Base-by-base conservation (phyloP, 2,113 vertebrate species). In the Myotis lucifugus region DNA sequence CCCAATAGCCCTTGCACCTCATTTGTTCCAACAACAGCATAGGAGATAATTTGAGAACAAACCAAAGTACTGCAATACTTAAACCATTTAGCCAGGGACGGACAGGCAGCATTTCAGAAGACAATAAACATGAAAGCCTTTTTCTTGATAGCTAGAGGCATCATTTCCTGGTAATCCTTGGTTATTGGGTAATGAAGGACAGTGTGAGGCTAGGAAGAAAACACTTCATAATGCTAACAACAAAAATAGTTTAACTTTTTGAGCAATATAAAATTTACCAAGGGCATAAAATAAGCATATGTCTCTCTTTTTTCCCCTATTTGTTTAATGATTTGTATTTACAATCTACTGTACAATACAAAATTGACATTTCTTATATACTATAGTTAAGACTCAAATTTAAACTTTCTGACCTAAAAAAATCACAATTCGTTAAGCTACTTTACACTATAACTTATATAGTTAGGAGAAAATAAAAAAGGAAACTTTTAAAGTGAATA, bases 31-130 rank as follows among this genome's bases (percentile, higher is more conserved):
- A 93, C 61, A n/a, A 83, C 42, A 91, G 54, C 7, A 12, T 4
- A 74, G 77, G 56, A 85, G 95, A 93, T 93, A 54, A 95, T 93
- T 90, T 90, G 42, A 67, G 64, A 85, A 64, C n/a, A 87, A 76
- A 81, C n/a, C 8, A 70, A 72, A 76, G 34, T 42, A 67, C 27
- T 46, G 27, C 2, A 48, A 32, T 15, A 61, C 42, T 40, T 85
- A 93, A 69, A 61, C 89, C 40, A 27, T 74, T 87, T 76, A 82
- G n/a, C 14, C 21, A 83, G 42, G n/a, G 23, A 81, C 34, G 46
- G 32, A 95, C 15, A n/a, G 48, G 21, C 88, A 32, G 21, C 50
- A 37, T 50, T 23, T 54, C 64, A 85, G 54, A 77, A 85, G 72
- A 87, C 23, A 79, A 54, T 34, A 89, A 72, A 84, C 40, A 15